Percentiles rank a stretch among this genome's conserved stretches.
Evolutionary conservation across 2,888 invertebrate species (phyloP).

Genomic region (Platypus cylindrus): DNA sequence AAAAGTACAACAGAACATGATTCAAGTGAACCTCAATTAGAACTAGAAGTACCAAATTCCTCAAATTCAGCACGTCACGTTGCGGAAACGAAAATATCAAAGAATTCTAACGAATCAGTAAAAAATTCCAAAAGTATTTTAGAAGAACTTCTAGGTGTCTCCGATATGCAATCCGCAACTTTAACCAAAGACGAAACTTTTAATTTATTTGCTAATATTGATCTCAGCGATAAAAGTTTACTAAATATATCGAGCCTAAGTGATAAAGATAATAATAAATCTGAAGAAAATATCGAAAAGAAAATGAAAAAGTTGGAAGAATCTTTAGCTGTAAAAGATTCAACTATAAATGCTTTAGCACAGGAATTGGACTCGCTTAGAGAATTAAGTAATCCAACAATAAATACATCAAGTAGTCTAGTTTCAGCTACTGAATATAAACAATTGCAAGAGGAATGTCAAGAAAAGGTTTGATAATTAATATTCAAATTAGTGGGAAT

Average conservation of each 20-base stretch:
- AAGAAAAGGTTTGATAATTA: constrained; percentile 48
- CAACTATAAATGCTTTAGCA: constrained; percentile 36
- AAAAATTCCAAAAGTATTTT: constrained; percentile 27
- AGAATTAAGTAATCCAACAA: constrained; percentile 36
- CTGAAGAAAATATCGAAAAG: constrained; percentile 14
- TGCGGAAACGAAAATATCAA: not conserved
- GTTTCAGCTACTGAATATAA: constrained; percentile 58
- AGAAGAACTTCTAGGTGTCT: constrained; percentile 29
- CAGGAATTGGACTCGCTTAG: constrained; percentile 39
- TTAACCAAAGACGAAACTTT: constrained; percentile 27
- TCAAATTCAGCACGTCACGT: not conserved
- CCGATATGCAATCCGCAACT: constrained; percentile 24
- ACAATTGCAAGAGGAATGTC: constrained; percentile 57
- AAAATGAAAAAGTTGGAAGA: constrained; percentile 35
- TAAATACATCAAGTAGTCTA: constrained; percentile 41
- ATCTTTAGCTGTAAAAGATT: constrained; percentile 36
- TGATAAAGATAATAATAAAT: constrained; percentile 7
- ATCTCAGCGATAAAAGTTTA: constrained; percentile 31
- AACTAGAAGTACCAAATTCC: constrained; percentile 12
- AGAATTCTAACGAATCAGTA: constrained; percentile 11
- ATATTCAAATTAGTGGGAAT: not conserved
- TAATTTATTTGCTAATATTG: constrained; percentile 31
- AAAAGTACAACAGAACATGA: no score
- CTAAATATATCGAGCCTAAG: constrained; percentile 21
- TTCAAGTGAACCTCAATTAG: not conserved